phyloP scores from a whole-genome alignment of 1,140 invertebrate species.

The Ceratitis capitata region DNA sequence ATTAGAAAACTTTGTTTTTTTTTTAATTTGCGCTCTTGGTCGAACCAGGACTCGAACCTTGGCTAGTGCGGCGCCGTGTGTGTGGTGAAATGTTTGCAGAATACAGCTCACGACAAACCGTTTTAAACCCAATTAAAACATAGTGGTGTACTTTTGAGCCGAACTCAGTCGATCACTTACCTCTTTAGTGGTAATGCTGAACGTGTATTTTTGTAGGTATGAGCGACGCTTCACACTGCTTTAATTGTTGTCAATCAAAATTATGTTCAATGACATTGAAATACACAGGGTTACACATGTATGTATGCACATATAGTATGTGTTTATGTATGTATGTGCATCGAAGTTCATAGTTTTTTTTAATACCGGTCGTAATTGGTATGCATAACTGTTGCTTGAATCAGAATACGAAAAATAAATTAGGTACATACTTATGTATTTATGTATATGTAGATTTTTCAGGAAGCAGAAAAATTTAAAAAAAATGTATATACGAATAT shows the following conservation, averaged over 20 bases:
- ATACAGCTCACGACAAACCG: background rate
- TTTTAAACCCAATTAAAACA: background rate
- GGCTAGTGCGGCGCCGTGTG: no score
- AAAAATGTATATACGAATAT: no score
- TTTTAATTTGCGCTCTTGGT: no score
- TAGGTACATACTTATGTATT: background rate
- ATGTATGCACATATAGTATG: no score
- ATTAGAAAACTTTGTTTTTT: no score
- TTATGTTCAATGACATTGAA: constrained; percentile 11
- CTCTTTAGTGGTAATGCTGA: no score
- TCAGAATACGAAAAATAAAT: background rate
- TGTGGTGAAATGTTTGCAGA: no score
- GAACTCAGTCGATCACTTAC: no score
- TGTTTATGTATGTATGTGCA: background rate
- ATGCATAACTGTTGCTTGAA: background rate
- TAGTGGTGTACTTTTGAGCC: background rate
- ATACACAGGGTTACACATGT: background rate
- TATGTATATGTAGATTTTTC: background rate
- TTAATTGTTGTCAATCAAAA: background rate
- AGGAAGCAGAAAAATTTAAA: background rate
- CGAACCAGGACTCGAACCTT: no score
- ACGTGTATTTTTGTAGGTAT: no score
- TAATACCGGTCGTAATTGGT: background rate
- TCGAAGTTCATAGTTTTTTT: background rate
- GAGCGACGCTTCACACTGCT: no score